Base-by-base conservation (phyloP, 2,113 vertebrate species). In the Nesospiza acunhae region DNA sequence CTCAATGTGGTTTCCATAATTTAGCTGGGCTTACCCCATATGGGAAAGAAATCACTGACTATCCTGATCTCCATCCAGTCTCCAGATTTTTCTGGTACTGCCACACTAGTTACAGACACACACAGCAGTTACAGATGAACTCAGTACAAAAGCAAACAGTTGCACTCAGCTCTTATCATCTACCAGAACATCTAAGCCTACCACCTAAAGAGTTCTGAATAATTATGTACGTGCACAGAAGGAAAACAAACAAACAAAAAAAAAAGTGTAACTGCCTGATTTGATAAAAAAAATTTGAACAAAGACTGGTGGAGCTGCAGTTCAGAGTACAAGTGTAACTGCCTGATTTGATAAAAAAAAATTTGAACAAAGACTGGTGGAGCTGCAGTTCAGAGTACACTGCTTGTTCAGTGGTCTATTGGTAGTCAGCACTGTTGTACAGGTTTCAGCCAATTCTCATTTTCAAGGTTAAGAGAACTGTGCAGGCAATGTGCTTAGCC, bases 401-500 rank as follows among this genome's bases (percentile, higher is more conserved):
- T 13, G 68, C 56, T 91, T 91, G 35, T 88, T 93, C 82, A 92
- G n/a, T 90, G 76, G 60, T 67, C 85, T 90, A 9, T 17, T 76
- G 47, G 53, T 80, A 95, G 72, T 53, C 64, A 64, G 50, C 37
- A 64, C 27, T 55, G 69, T 69, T 55, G 76, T 89, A 53, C 74
- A 93, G 55, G 72, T 93, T 95, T 86, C 66, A 96, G 81, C 90
- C 70, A 88, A 86, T 83, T 97, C 93, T 92, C 88, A 90, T 93
- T 93, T 73, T 83, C 82, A 92, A 96, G 75, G 53, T 90, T 64
- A 89, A 91, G 62, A 95, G 70, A 85, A 93, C 41, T 88, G 66
- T 79, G 72, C 53, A 91, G 82, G 62, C 92, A 93, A 41, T 84
- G 95, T 68, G 69, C 88, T 94, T 96, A 93, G 94, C 97, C 97